Evolutionary conservation across 2,797 vertebrate genomes (phyloP), one percentile per base, ranked within the genome.

Genomic region (Myotis myotis): DNA sequence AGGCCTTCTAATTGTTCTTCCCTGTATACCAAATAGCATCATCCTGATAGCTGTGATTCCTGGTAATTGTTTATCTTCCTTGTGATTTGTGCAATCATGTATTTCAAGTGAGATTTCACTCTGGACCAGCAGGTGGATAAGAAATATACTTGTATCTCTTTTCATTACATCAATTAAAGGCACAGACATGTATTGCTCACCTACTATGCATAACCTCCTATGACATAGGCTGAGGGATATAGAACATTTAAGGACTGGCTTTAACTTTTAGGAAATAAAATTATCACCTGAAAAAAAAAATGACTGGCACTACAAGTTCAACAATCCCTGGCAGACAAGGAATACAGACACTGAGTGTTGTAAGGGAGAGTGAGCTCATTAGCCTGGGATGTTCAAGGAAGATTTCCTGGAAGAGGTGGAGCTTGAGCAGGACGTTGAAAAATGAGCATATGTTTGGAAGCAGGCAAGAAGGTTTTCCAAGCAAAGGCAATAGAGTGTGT

Each of bases 361-460:
- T 74, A 81, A 78, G 83, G 66, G 41, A 95, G 13, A 89, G 55
- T 91, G 74, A 91, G n/a, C 10, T 93, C 49, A 81, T 79, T 64
- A 55, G 87, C 30, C 16, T 57, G 71, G 33, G 30, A 80, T 74
- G n/a, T 71, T 82, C 62, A 71, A 94, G 53, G 72, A 95, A 87
- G 91, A 87, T 81, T 96, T 94, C 89, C 94, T 96, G 83, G 84
- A 95, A 95, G 33, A 79, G 84, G 92, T 60, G 64, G 64, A 13
- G 57, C 47, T 84, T 55, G 76, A 96, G 2, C 12, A 81, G 17
- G 20, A 19, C 17, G 64, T 95, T 89, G 64, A 78, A 85, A 91
- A 79, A 33, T 72, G 8, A 95, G 62, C 22, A 33, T 6, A 62
- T 3, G 8, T 86, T 72, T 91, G 76, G 66, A 30, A 95, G 80